Conservation (phyloP, 2,888 invertebrate species). For the Ophion obscuratus region DNA sequence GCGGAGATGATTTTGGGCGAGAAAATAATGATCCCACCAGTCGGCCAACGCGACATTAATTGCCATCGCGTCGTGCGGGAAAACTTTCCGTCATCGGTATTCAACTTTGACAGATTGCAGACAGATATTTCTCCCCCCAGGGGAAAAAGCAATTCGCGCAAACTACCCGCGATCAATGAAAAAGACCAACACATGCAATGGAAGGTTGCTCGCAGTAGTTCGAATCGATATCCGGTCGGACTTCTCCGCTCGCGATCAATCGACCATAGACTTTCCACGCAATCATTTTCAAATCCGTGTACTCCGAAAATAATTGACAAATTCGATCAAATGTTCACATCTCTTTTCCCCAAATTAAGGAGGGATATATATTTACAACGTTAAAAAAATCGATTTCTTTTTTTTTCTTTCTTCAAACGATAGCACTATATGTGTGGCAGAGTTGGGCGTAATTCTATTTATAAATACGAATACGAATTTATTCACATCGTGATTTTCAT, state of each 20-base stretch:
- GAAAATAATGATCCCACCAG: background rate
- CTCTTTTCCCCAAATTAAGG: background rate
- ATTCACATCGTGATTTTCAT: too few relatives aligned
- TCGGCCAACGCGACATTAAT: background rate
- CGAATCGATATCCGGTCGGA: constrained; percentile 14
- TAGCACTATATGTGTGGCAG: too few relatives aligned
- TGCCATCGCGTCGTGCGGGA: background rate
- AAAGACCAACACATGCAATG: constrained; percentile 3
- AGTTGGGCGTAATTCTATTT: too few relatives aligned
- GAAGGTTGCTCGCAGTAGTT: constrained; percentile 8
- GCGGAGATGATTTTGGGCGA: background rate
- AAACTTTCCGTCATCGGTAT: background rate
- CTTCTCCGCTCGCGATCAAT: background rate
- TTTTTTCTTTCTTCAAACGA: too few relatives aligned
- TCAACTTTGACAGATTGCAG: constrained; percentile 2
- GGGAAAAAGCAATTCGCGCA: background rate
- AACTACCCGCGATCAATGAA: constrained; percentile 22
- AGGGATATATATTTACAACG: too few relatives aligned
- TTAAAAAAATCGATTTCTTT: too few relatives aligned
- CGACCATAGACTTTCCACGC: background rate
- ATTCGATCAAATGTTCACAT: background rate
- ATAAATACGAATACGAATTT: too few relatives aligned
- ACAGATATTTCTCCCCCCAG: background rate
- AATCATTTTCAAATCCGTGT: background rate
- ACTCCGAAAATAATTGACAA: background rate